Percentiles rank a stretch among this genome's conserved stretches.
Conservation (phyloP, 2,113 vertebrate species). For the Brachyistius frenatus region DNA sequence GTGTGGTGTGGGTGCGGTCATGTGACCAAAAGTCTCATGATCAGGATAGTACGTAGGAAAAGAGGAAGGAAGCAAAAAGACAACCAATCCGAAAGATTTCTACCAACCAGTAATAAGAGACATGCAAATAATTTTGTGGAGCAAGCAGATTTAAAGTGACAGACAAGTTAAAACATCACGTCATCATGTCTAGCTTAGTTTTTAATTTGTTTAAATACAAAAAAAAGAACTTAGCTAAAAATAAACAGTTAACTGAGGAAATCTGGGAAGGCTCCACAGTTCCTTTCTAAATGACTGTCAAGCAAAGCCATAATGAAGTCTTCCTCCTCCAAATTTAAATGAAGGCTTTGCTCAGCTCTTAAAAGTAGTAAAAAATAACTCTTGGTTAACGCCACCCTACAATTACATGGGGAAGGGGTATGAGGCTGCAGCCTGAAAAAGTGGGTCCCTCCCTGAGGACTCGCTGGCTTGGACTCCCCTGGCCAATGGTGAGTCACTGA, state of each 20-base stretch:
- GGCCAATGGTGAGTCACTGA: slow-evolving; percentile 14
- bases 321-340: slow-evolving; percentile 50
- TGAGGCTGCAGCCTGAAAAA: slow-evolving; percentile 42
- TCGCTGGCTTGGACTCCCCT: slow-evolving; percentile 14
- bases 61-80: slow-evolving; percentile 2
- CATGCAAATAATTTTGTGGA: background rate
- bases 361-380: slow-evolving; percentile 75
- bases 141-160: slow-evolving; percentile 65
- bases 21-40: slow-evolving; percentile 45
- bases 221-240: background rate
- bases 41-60: slow-evolving; percentile 11
- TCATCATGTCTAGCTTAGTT: background rate
- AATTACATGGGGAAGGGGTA: slow-evolving; percentile 75
- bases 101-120: slow-evolving; percentile 46
- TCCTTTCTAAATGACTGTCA: slow-evolving; percentile 24
- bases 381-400: slow-evolving; percentile 66
- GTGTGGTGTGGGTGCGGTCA: background rate
- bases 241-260: background rate
- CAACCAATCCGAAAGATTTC: slow-evolving; percentile 27
- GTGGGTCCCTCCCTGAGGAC: slow-evolving; percentile 43
- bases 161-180: background rate
- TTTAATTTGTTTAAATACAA: background rate
- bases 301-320: slow-evolving; percentile 61
- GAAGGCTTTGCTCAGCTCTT: slow-evolving; percentile 57
- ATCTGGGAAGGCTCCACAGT: background rate